Conservation (phyloP, 2,113 vertebrate genomes). For the Cettia cetti region DNA sequence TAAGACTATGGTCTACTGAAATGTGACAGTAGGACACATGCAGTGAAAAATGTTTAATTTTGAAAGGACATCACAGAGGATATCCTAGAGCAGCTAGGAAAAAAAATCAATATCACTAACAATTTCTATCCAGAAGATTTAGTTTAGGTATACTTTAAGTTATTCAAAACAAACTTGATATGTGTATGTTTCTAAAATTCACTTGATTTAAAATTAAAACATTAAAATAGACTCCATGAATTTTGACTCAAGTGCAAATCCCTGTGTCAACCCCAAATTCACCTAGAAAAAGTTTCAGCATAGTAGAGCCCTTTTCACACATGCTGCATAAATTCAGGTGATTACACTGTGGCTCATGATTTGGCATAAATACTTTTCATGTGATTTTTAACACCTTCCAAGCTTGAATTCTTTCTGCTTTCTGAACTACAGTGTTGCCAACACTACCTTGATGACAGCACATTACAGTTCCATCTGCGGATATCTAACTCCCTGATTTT, state of each 20-base stretch:
- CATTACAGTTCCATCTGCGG: not conserved
- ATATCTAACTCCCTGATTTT: not conserved
- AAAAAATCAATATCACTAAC: not conserved
- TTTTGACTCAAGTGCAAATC: not conserved
- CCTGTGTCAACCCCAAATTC: not conserved
- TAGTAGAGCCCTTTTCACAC: not conserved
- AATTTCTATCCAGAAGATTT: not conserved
- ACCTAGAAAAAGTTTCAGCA: not conserved
- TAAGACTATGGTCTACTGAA: not conserved
- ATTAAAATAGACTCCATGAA: not conserved
- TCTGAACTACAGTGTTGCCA: not conserved
- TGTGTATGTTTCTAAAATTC: not conserved
- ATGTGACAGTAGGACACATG: not conserved
- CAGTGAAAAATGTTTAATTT: not conserved
- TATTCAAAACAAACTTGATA: not conserved
- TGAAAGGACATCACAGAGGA: not conserved
- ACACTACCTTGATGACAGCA: not conserved
- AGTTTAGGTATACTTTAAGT: not conserved
- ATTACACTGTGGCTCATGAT: conserved; percentile 11
- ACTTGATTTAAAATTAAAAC: not conserved
- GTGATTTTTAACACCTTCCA: not conserved
- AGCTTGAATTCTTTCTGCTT: not conserved
- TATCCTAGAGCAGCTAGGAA: not conserved
- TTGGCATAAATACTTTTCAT: not conserved
- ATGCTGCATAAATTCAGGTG: not conserved